Evolutionary conservation across 1,140 invertebrate genomes (phyloP).

Genomic region (Xylocopa sonorina): DNA sequence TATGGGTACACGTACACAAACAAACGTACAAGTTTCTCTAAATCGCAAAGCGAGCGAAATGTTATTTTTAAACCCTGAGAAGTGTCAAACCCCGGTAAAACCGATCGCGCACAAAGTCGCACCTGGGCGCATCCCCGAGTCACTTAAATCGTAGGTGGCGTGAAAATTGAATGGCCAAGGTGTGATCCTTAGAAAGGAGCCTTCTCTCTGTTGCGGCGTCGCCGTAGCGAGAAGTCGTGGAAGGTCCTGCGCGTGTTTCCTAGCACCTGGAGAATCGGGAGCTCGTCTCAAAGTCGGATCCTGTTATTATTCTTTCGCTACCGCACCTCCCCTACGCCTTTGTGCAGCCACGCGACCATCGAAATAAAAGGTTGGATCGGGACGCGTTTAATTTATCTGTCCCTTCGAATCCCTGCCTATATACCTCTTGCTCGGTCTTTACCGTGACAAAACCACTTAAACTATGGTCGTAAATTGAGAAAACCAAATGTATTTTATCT

Average conservation of each 20-base stretch:
- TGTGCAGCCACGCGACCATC: slow-evolving; percentile 64
- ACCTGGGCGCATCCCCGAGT: slow-evolving; percentile 60
- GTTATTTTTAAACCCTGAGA: slow-evolving; percentile 39
- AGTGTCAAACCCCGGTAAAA: background rate
- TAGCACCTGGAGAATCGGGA: slow-evolving; percentile 63
- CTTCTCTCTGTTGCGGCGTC: slow-evolving; percentile 42
- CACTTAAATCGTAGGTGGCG: slow-evolving; percentile 73
- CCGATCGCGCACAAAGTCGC: slow-evolving; percentile 23
- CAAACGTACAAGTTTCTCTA: background rate
- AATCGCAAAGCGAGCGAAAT: background rate
- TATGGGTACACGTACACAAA: background rate
- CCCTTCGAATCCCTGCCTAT: background rate
- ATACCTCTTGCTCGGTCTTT: background rate
- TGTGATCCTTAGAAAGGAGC: slow-evolving; percentile 46
- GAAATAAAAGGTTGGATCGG: slow-evolving; percentile 48
- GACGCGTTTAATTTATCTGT: slow-evolving; percentile 47
- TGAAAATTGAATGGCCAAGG: slow-evolving; percentile 71
- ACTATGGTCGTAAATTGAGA: background rate
- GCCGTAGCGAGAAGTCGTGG: slow-evolving; percentile 16
- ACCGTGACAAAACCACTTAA: background rate
- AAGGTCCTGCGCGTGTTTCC: slow-evolving; percentile 54
- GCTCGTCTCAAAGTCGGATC: slow-evolving; percentile 53
- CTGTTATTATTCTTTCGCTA: slow-evolving; percentile 49
- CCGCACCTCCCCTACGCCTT: slow-evolving; percentile 38
- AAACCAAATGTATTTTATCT: background rate